Evolutionary conservation across 2,797 vertebrate species (phyloP), one percentile per base, ranked within the genome.

Genomic region (Hydrolagus colliei): DNA sequence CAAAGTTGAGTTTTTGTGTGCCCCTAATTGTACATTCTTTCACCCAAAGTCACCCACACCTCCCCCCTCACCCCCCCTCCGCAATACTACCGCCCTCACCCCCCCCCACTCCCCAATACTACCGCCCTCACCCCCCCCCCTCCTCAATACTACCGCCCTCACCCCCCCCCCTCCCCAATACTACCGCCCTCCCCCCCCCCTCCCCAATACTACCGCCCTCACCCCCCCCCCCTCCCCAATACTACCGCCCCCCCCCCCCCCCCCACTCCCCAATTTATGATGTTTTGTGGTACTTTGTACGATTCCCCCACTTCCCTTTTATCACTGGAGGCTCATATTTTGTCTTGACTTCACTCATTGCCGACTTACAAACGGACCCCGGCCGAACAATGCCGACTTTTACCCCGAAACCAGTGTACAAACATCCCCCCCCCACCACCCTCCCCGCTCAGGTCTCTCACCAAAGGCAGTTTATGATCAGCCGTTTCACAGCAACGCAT

Each of bases 381-480:
- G 76, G 87, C 88, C 89, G 91, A 93, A 94, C 94, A 94, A 93
- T 93, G 93, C 90, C 91, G 93, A 95, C 94, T 95, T 94, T 95
- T 93, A 94, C 94, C 94, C 93, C 94, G 90, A 91, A 92, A 91
- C 92, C 92, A 93, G 90, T 95, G 90, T 93, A 90, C 92, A 95
- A 95, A 95, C 93, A 95, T 91, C 92, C 91, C 91, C n/a, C n/a
- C n/a, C n/a, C n/a, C n/a, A n/a, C n/a, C n/a, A n/a, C n/a, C n/a
- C n/a, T n/a, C 92, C 92, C 92, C 63, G 92, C 93, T 93, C 91
- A 77, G 91, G 90, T 93, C 89, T 89, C 88, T 92, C 92, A 90
- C 91, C 92, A 94, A 93, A 92, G 91, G 94, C 87, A 88, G 82
- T 93, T 94, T 94, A 94, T 95, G 94, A 94, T 94, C 91, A 90